Evolutionary conservation across 2,113 vertebrate genomes (phyloP), one percentile per base, ranked within the genome.

Genomic region (Boleophthalmus pectinirostris): DNA sequence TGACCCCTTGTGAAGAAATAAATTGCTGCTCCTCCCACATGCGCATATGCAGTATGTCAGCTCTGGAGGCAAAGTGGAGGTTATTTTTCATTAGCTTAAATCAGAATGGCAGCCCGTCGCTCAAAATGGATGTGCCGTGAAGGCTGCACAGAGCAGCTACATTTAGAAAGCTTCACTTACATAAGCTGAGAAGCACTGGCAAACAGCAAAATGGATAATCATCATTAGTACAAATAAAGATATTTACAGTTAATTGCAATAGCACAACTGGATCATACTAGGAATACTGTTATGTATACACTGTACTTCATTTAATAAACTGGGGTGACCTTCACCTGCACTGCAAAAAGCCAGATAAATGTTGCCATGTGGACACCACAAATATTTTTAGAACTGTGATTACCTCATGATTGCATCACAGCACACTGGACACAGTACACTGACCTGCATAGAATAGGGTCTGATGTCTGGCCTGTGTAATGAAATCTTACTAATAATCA

Each of bases 1-100:
- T 94, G 92, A 93, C 93, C 93, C 77, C 84, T 91, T 91, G 84
- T 86, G 85, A 92, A 78, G 88, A 87, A 90, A 90, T 90, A 91
- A 90, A 91, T 92, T 90, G 87, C 91, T 72, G 89, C 86, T 89
- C 82, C 87, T 85, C 89, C 88, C 83, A 83, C 82, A 85, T 87
- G 64, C 75, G 43, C 66, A 72, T 79, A 85, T 89, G 85, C 75
- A 85, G 73, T 82, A 87, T 87, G 84, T 89, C 86, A 82, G 83
- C 79, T 89, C 80, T 80, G 73, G 69, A 84, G 85, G 81, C 79
- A 73, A 89, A 84, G 84, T 77, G 74, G 83, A 88, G 89, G 88
- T 85, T 88, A 85, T 85, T 88, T 92, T 90, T 91, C 87, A 90
- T 89, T 82, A 89, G 78, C 78, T 78, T 87, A 86, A 90, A 88